Conservation (phyloP, 2,797 vertebrate species). For the Anomalospiza imberbis region DNA sequence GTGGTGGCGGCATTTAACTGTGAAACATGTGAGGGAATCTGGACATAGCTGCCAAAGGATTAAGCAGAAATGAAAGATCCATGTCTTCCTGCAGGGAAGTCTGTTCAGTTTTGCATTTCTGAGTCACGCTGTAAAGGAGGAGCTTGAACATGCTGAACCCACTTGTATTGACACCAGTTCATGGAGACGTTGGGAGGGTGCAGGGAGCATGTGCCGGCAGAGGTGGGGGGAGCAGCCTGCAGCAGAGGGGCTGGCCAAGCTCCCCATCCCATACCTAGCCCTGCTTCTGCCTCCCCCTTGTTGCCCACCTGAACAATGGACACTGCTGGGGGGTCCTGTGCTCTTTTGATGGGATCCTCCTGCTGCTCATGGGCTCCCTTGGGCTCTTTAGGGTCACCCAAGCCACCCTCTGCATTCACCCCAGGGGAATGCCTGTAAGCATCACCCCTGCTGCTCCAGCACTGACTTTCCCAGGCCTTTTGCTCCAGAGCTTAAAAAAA, state of each 20-base stretch:
- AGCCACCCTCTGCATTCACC: not conserved
- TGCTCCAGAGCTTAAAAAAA: not conserved
- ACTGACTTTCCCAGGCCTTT: not conserved
- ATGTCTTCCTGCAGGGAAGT: not conserved
- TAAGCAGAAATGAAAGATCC: not conserved
- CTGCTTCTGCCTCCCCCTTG: not conserved
- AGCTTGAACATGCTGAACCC: not conserved
- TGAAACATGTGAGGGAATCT: not conserved
- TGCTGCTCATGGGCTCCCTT: not conserved
- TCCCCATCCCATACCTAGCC: not conserved
- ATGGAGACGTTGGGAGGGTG: fast-evolving
- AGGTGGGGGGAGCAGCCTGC: not conserved
- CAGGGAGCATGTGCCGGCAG: fast-evolving
- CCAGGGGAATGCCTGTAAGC: not conserved
- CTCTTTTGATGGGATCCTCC: not conserved
- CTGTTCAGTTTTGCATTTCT: not conserved
- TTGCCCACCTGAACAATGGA: not conserved
- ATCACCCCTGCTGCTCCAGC: not conserved
- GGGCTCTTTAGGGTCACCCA: not conserved
- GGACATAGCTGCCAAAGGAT: not conserved
- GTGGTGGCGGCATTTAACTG: not conserved
- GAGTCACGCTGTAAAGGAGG: not conserved
- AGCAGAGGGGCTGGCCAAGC: not conserved
- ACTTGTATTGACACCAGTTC: not conserved
- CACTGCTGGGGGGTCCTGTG: fast-evolving